Evolutionary conservation across 30 jellyfish, hydroid and myxozoan species (phyloP).

Genomic region (Chrysaora quinquecirrha): DNA sequence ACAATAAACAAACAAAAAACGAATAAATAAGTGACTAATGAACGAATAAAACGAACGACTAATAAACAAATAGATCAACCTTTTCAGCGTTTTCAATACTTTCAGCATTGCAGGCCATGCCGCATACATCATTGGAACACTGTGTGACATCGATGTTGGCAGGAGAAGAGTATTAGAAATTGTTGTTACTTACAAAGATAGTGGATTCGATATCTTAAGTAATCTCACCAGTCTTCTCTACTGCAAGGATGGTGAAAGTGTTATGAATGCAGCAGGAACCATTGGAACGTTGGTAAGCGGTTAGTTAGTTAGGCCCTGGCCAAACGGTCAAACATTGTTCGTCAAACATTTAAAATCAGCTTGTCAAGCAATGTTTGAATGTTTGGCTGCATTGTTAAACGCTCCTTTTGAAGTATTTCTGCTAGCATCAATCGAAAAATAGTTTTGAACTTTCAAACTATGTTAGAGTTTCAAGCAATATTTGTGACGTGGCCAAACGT

Average conservation of each 20-base stretch:
- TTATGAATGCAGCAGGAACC: constrained; percentile 82
- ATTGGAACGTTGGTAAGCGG: constrained; percentile 83
- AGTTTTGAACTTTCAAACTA: not conserved
- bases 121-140: constrained; percentile 78
- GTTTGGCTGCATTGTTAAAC: too few relatives aligned
- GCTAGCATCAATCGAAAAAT: not conserved
- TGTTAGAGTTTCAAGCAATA: not conserved
- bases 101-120: constrained; percentile 89
- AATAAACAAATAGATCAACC: too few relatives aligned
- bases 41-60: too few relatives aligned
- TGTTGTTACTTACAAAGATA: constrained; percentile 42
- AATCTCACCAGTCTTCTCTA: constrained; percentile 65
- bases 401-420: too few relatives aligned
- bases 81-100: too few relatives aligned
- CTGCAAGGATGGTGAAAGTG: constrained; percentile 72
- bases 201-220: constrained; percentile 50
- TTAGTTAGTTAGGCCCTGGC: too few relatives aligned
- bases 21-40: too few relatives aligned
- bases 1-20: too few relatives aligned
- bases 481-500: too few relatives aligned
- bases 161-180: constrained; percentile 68
- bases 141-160: constrained; percentile 83
- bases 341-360: too few relatives aligned
- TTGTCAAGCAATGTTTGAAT: too few relatives aligned
- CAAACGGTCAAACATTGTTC: too few relatives aligned